Evolutionary conservation across 2,113 vertebrate species (phyloP).

Genomic region (Dissostichus mawsoni): DNA sequence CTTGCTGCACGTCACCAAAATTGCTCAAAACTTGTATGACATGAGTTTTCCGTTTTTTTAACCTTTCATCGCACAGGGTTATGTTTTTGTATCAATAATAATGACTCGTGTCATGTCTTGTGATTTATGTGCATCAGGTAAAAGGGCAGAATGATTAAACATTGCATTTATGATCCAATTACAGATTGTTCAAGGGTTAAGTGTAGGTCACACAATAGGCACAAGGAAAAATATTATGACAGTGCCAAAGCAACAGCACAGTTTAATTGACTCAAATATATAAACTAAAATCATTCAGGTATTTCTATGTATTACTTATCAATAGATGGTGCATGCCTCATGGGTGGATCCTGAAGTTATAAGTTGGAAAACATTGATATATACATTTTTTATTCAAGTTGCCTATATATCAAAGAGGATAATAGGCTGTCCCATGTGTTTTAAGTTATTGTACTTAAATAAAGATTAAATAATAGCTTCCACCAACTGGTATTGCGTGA

Average conservation of each 20-base stretch:
- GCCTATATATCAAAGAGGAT: background rate
- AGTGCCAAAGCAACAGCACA: background rate
- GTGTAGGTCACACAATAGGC: background rate
- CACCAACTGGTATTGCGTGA: background rate
- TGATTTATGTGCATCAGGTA: conserved; percentile 16
- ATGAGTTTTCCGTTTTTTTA: background rate
- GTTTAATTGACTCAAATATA: background rate
- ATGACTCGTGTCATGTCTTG: conserved; percentile 19
- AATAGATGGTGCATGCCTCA: background rate
- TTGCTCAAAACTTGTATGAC: background rate
- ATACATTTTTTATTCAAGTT: no score
- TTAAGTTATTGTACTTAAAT: background rate
- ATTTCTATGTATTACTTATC: background rate
- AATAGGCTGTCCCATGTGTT: background rate
- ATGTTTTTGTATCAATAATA: background rate
- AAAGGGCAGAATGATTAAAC: conserved; percentile 36
- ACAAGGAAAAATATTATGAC: background rate
- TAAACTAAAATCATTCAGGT: background rate
- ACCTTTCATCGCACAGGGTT: background rate
- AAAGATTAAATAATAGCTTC: background rate
- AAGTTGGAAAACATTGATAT: background rate
- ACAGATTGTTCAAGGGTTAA: conserved; percentile 7
- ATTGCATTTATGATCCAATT: conserved; percentile 23
- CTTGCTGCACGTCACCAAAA: background rate
- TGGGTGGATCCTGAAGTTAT: background rate